Conservation (phyloP, 2,113 vertebrate species). For the Thymallus thymallus region DNA sequence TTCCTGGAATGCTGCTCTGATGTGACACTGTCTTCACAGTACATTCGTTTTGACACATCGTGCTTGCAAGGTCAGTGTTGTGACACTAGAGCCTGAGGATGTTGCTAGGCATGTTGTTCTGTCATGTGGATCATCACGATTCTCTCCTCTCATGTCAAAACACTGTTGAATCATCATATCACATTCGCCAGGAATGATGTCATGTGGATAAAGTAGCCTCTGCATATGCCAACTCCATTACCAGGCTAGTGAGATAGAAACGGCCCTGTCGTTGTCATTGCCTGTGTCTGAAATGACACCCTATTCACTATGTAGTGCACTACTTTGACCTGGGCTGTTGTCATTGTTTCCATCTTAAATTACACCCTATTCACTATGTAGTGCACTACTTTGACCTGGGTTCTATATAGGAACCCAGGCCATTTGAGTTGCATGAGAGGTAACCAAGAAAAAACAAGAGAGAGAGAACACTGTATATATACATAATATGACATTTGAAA, state of each 20-base stretch:
- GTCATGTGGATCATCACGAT: neutral
- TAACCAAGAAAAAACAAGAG: too few relatives aligned
- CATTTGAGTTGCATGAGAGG: too few relatives aligned
- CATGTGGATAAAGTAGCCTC: conserved; percentile 13
- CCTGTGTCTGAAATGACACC: too few relatives aligned
- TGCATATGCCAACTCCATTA: too few relatives aligned
- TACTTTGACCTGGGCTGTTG: neutral
- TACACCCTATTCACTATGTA: too few relatives aligned
- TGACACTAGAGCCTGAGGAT: conserved; percentile 33
- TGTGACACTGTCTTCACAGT: conserved; percentile 9
- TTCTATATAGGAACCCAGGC: neutral
- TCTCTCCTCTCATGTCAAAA: conserved; percentile 38
- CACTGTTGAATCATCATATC: conserved; percentile 37
- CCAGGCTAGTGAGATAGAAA: too few relatives aligned
- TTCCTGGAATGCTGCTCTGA: conserved; percentile 19
- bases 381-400: neutral
- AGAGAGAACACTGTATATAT: too few relatives aligned
- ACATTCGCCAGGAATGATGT: conserved; percentile 37
- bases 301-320: too few relatives aligned
- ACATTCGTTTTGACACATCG: conserved; percentile 38
- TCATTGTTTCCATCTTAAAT: conserved; percentile 8
- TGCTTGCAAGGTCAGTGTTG: conserved; percentile 42
- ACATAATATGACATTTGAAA: too few relatives aligned
- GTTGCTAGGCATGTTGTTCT: conserved; percentile 1
- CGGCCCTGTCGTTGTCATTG: too few relatives aligned